A percentile compares a stretch with the other conserved stretches of the same genome.
Conservation (phyloP, 1,140 invertebrate species). For the Mylabris phalerata region DNA sequence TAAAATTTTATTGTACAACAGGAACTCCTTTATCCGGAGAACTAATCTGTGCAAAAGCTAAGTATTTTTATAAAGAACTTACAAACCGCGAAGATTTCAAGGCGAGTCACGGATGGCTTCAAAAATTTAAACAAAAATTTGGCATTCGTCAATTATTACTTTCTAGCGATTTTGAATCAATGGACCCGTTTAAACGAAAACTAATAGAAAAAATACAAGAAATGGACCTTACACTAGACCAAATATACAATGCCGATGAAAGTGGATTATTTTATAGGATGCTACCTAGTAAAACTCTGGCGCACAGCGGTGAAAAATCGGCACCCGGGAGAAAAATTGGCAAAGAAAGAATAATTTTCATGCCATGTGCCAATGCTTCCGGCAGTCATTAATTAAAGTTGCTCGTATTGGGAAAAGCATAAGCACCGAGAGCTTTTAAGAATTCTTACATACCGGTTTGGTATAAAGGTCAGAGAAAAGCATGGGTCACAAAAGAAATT, state of each 20-base stretch:
- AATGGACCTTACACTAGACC: slow-evolving; percentile 6
- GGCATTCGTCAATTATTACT: slow-evolving; percentile 10
- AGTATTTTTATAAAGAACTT: slow-evolving; percentile 1
- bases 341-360: no score
- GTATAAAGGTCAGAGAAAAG: no score
- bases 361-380: no score
- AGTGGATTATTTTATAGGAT: slow-evolving; percentile 12
- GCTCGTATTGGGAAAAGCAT: no score
- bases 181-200: background rate
- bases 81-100: slow-evolving; percentile 1
- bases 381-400: no score
- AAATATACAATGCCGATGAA: slow-evolving; percentile 25
- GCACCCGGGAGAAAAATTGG: no score
- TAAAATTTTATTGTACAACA: background rate
- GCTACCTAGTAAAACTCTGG: no score
- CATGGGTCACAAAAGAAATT: no score
- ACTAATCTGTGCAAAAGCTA: slow-evolving; percentile 3
- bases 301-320: no score
- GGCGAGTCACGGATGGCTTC: slow-evolving; percentile 9
- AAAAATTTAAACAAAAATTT: slow-evolving; percentile 11
- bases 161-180: slow-evolving; percentile 6
- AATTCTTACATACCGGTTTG: no score
- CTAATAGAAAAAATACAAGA: slow-evolving; percentile 13
- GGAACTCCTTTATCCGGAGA: slow-evolving; percentile 1
- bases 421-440: no score